phyloP scores from a whole-genome alignment of 2,113 vertebrate genomes.

The Plecotus auritus region DNA sequence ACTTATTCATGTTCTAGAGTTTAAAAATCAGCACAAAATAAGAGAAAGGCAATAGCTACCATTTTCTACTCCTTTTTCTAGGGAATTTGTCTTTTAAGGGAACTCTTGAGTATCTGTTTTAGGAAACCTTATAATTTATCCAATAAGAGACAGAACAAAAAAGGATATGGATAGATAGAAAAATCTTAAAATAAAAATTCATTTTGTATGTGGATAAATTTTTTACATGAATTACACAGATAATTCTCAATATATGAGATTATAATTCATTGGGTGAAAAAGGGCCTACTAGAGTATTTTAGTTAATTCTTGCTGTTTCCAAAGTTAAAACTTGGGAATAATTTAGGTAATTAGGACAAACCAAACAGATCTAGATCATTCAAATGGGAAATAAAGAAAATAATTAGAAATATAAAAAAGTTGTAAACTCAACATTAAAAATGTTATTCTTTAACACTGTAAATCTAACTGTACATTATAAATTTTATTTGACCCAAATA shows the following conservation, averaged over 20 bases:
- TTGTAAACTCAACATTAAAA: neutral
- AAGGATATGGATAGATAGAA: neutral
- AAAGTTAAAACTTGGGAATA: slow-evolving; percentile 17
- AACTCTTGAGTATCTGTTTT: neutral
- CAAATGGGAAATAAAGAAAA: slow-evolving; percentile 26
- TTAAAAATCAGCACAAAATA: slow-evolving; percentile 16
- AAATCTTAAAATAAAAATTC: slow-evolving; percentile 55
- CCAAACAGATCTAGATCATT: neutral
- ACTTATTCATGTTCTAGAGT: neutral
- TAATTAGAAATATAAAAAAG: neutral
- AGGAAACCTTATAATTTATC: neutral
- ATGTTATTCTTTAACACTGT: neutral
- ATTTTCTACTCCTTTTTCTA: slow-evolving; percentile 21
- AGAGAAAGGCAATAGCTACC: neutral
- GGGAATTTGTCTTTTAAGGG: neutral
- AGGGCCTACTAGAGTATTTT: neutral
- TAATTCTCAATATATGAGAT: neutral
- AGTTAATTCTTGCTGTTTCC: neutral
- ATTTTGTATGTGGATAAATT: slow-evolving; percentile 18
- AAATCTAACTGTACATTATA: neutral
- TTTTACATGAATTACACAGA: slow-evolving; percentile 22
- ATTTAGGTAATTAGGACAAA: neutral
- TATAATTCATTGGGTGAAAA: slow-evolving; percentile 27
- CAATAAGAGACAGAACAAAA: neutral
- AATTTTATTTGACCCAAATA: slow-evolving; percentile 40